phyloP scores from a whole-genome alignment of 2,113 vertebrate species.

The Nannobrachium achirus region DNA sequence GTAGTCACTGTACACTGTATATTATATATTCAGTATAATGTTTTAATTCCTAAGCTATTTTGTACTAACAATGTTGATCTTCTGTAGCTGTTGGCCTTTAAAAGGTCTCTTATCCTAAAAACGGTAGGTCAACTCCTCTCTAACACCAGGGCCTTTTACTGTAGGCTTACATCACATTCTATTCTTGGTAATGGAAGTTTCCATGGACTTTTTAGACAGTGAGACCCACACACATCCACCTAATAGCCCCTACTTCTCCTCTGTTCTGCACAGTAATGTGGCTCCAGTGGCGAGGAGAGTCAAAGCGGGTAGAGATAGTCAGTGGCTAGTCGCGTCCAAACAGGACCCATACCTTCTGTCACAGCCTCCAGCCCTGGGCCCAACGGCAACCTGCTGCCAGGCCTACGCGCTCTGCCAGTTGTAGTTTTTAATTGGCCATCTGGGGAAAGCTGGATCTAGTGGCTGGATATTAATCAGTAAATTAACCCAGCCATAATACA shows the following conservation, averaged over 20 bases:
- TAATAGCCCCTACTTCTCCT: conserved; percentile 41
- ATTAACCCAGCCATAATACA: conserved; percentile 99
- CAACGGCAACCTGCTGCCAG: conserved; percentile 92
- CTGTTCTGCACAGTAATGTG: conserved; percentile 52
- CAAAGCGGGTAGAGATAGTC: conserved; percentile 74
- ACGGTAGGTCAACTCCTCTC: too few species aligned
- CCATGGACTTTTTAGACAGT: conserved; percentile 2
- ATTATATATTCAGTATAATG: too few species aligned
- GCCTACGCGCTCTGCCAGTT: conserved; percentile 94
- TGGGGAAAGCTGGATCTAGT: conserved; percentile 99
- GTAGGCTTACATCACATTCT: conserved; percentile 10
- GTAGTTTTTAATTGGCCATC: conserved; percentile 99
- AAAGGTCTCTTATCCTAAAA: not conserved
- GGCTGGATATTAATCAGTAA: conserved; percentile 99
- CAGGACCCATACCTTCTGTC: conserved; percentile 89
- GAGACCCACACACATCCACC: conserved; percentile 12
- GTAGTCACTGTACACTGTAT: too few species aligned
- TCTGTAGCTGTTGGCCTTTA: not conserved
- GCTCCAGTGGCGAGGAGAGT: conserved; percentile 78
- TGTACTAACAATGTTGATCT: not conserved
- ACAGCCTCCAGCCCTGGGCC: conserved; percentile 90
- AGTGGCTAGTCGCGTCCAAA: conserved; percentile 68
- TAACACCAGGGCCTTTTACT: not conserved
- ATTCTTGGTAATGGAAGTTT: not conserved
- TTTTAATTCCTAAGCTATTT: not conserved